phyloP scores from a whole-genome alignment of 2,888 invertebrate species.

The Chrysodeixis includens region DNA sequence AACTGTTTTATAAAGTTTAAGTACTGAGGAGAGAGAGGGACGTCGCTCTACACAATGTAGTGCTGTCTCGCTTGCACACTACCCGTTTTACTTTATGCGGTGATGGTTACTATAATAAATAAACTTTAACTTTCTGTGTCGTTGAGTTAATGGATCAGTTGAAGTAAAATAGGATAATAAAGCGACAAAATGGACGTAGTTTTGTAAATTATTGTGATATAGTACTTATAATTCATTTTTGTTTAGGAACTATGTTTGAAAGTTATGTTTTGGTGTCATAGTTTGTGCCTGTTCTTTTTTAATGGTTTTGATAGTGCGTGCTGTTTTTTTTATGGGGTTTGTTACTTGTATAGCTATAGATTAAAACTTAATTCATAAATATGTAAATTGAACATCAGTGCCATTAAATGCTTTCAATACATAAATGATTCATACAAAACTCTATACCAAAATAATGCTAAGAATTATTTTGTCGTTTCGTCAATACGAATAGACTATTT shows the following conservation, averaged over 20 bases:
- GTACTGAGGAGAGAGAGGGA: too few relatives aligned
- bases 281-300: constrained; percentile 23
- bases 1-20: not conserved
- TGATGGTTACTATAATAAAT: constrained; percentile 33
- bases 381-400: not conserved
- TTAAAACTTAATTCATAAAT: not conserved
- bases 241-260: constrained; percentile 29
- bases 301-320: not conserved
- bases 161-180: constrained; percentile 38
- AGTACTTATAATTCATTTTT: constrained; percentile 42
- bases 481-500: too few relatives aligned
- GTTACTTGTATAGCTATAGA: not conserved
- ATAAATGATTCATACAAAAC: too few relatives aligned
- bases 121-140: constrained; percentile 24
- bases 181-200: constrained; percentile 38
- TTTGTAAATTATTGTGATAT: constrained; percentile 51
- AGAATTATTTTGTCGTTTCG: too few relatives aligned
- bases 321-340: not conserved
- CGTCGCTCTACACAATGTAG: not conserved
- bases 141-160: constrained; percentile 46
- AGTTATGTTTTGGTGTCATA: constrained; percentile 30
- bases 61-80: too few relatives aligned
- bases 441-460: too few relatives aligned
- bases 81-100: too few relatives aligned
- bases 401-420: too few relatives aligned